Base-by-base conservation (phyloP, 2,888 invertebrate genomes). In the Chloroclysta siterata region DNA sequence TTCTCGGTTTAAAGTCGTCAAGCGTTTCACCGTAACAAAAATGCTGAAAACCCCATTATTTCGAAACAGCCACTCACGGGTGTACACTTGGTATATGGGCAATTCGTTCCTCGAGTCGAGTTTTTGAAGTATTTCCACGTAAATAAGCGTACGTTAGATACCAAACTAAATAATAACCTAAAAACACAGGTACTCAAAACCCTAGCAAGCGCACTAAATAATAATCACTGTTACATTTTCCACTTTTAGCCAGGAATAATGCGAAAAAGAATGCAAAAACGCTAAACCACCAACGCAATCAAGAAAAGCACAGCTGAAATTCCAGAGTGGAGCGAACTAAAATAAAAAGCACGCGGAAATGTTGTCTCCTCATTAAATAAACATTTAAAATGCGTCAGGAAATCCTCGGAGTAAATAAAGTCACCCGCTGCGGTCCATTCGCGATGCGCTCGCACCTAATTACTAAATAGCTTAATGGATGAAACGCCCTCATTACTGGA, bases 391-490 rank as follows among this genome's bases (percentile, higher is more conserved):
- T 71, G 71, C 69, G 75, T 71, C 72, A 68, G 69, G 65, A 63
- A 73, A 74, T 75, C 60, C 73, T 72, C 70, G 71, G 71, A 71
- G 76, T 76, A 76, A 79, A 77, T 79, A 79, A 82, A 74, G 72
- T 63, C 36, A 2, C 72, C 73, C 75, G 76, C 75, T 81, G 82
- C 72, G 82, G 84, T 83, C 81, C 79, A 78, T 84, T 82, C 78
- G 72, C 76, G 65, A 65, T 65, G 75, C 72, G 75, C 83, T 83
- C 74, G 77, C 86, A 85, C 87, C 87, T 88, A 89, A 88, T 89
- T 88, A 87, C 86, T 84, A 83, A 89, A 88, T 84, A 84, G 87
- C 85, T 79, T 87, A 89, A 87, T 88, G 88, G 83, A 85, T 84
- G 81, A 81, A 82, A 80, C 82, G 80, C 78, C 72, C 83, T 89